Evolutionary conservation across 1,140 invertebrate genomes (phyloP).

Genomic region (Macrobrachium rosenbergii): DNA sequence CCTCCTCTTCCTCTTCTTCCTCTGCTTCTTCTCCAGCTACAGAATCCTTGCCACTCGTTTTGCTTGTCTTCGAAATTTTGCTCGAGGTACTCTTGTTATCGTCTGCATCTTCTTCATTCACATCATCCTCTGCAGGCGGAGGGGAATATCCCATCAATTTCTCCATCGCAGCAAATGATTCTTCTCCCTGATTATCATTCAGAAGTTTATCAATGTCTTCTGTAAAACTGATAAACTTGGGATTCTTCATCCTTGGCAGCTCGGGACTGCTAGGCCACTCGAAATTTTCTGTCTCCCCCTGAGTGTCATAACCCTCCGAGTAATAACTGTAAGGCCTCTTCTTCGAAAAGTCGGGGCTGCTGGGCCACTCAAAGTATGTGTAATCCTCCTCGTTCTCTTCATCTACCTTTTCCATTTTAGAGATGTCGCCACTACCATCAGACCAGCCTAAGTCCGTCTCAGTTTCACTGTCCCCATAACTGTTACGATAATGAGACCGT

Average conservation of each 20-base stretch:
- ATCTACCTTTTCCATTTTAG: conserved; percentile 31
- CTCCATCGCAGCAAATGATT: conserved; percentile 59
- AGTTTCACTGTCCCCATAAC: conserved; percentile 46
- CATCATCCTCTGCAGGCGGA: conserved; percentile 1
- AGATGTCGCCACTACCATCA: conserved; percentile 21
- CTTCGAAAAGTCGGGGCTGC: conserved; percentile 57
- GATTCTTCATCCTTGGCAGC: conserved; percentile 58
- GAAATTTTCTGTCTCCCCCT: conserved; percentile 57
- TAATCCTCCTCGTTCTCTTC: conserved; percentile 55
- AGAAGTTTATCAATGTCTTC: conserved; percentile 62
- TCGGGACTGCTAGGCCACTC: conserved; percentile 65
- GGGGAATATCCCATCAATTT: conserved; percentile 54
- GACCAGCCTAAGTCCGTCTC: conserved; percentile 47
- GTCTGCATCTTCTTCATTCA: conserved; percentile 9
- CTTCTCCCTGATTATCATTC: conserved; percentile 29
- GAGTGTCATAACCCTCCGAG: conserved; percentile 59
- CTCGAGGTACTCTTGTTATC: conserved; percentile 25
- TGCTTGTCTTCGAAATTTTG: conserved; percentile 16
- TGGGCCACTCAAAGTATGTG: conserved; percentile 63
- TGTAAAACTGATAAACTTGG: conserved; percentile 60
- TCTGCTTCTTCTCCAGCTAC: neutral
- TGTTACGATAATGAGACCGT: neutral
- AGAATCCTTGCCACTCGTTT: neutral
- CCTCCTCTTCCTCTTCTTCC: conserved; percentile 47
- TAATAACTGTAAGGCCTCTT: conserved; percentile 21